Evolutionary conservation across 2,888 invertebrate species (phyloP).

Genomic region (Drosophila nigritarsus): DNA sequence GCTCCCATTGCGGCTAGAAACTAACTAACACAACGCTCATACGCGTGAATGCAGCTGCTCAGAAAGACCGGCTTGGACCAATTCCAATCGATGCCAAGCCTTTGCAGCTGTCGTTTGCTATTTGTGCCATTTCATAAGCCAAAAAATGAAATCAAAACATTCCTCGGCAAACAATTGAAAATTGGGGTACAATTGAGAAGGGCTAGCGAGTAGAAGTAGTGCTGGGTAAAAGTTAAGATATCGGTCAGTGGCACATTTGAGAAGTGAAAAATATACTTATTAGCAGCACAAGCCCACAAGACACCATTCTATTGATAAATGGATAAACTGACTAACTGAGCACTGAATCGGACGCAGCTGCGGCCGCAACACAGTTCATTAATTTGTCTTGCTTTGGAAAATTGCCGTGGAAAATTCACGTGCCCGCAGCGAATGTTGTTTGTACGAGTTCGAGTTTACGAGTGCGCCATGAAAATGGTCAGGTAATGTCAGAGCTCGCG

Average conservation of each 20-base stretch:
- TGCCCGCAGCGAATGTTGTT: slow-evolving; percentile 56
- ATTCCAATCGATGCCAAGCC: slow-evolving; percentile 60
- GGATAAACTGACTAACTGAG: slow-evolving; percentile 25
- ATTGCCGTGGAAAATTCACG: slow-evolving; percentile 68
- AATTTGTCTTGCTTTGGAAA: slow-evolving; percentile 69
- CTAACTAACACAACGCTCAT: slow-evolving; percentile 5
- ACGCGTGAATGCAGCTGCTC: slow-evolving; percentile 18
- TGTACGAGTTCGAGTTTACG: slow-evolving; percentile 33
- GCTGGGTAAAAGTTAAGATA: slow-evolving; percentile 75
- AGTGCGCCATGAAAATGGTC: slow-evolving; percentile 53
- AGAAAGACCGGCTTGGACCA: slow-evolving; percentile 54
- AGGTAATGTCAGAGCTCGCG: slow-evolving; percentile 46
- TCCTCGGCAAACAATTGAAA: slow-evolving; percentile 65
- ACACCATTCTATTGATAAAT: slow-evolving; percentile 47
- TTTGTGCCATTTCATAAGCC: slow-evolving; percentile 68
- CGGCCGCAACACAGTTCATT: slow-evolving; percentile 63
- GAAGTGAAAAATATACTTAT: slow-evolving; percentile 30
- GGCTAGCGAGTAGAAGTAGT: slow-evolving; percentile 16
- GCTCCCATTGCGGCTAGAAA: background rate
- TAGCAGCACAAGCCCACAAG: slow-evolving; percentile 33
- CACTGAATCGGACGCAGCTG: slow-evolving; percentile 62
- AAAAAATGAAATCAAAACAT: slow-evolving; percentile 66
- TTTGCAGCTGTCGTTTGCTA: slow-evolving; percentile 50
- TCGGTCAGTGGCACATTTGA: slow-evolving; percentile 76
- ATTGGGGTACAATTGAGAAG: slow-evolving; percentile 28